Conservation (phyloP, 2,113 vertebrate genomes). For the Hyperoodon ampullatus region DNA sequence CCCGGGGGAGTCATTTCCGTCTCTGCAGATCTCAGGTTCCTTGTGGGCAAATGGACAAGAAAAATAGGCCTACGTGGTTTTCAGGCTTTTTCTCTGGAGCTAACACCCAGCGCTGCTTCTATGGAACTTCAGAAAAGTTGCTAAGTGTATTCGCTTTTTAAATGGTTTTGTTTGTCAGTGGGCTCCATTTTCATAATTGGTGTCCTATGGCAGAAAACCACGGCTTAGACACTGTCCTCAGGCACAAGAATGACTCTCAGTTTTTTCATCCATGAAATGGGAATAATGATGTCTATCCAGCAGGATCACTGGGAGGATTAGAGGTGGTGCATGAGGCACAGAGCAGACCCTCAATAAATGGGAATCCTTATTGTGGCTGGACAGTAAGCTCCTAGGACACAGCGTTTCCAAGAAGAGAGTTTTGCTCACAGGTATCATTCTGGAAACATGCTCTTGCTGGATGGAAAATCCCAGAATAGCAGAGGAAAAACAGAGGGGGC, state of each 20-base stretch:
- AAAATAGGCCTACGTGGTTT: not conserved
- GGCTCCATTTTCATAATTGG: not conserved
- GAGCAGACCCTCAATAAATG: not conserved
- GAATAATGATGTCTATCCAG: not conserved
- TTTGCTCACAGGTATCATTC: not conserved
- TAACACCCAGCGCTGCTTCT: not conserved
- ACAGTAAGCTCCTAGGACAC: not conserved
- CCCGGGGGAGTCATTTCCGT: not conserved
- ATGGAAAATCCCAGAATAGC: not conserved
- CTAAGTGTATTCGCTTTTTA: not conserved
- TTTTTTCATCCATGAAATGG: not conserved
- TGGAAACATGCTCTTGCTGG: not conserved
- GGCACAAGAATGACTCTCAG: not conserved
- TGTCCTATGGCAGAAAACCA: not conserved
- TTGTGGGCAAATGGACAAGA: not conserved
- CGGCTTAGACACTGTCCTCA: not conserved
- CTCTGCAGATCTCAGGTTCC: not conserved
- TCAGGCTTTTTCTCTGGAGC: not conserved
- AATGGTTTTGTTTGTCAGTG: not conserved
- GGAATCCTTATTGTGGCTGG: not conserved
- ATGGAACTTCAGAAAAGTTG: not conserved
- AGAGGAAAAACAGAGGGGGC: not conserved
- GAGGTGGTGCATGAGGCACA: not conserved
- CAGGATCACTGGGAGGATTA: not conserved
- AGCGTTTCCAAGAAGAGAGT: not conserved